Evolutionary conservation across 2,113 vertebrate genomes (phyloP), one percentile per base, ranked within the genome.

Genomic region (Poeciliopsis turrubarensis): DNA sequence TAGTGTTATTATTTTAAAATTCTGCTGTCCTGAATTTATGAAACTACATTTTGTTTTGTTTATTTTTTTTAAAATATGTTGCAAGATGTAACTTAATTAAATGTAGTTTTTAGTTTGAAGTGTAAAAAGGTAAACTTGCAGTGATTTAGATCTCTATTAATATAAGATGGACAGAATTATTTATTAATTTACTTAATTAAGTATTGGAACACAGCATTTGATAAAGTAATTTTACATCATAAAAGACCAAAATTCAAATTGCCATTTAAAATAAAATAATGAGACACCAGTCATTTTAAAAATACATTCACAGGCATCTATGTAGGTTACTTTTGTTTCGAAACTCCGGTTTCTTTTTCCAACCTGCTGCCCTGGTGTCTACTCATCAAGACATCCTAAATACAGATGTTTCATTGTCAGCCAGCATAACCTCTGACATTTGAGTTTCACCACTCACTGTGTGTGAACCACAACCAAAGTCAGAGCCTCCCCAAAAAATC

Each of bases 321-420:
- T n/a, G 7, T 57, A n/a, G 7, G 51, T 25, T 57, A 3, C 32
- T n/a, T 37, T 32, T 41, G 65, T 60, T 68, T 7, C 62, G 25
- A 68, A 65, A 32, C 54, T 57, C 22, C 44, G 31, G 72, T 51
- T n/a, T 84, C 72, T 37, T 72, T 37, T 77, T 57, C 2, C 4
- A 3, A n/a, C 8, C 51, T 41, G 65, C 70, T 79, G 75, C 65
- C 76, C 73, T 68, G 77, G 65, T 89, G 84, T 86, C 73, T 87
- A 85, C 90, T 88, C 79, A 85, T 82, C 77, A 90, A 63, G 86
- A 86, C 87, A 84, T 62, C 85, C 86, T 86, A 89, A 92, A 92
- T 86, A 92, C 91, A 92, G 89, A 85, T 92, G 92, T 92, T 82
- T 87, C 73, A 41, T 86, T 92, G 89, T 91, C 92, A 93, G 66